phyloP scores from a whole-genome alignment of 2,888 invertebrate genomes.

The Lasius fuliginosus region DNA sequence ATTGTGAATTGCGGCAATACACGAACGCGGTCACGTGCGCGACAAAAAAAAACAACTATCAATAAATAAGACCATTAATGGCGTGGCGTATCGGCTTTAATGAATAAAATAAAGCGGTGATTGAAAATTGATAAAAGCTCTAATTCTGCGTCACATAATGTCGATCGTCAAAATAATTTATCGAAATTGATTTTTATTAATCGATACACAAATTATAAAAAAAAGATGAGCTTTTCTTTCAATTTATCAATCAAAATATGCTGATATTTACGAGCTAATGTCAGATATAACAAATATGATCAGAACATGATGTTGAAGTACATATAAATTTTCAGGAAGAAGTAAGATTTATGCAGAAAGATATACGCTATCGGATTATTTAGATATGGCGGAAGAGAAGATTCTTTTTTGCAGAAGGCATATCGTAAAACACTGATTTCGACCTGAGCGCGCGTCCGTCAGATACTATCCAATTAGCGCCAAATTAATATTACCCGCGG shows the following conservation, averaged over 20 bases:
- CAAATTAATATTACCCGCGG: constrained; percentile 78
- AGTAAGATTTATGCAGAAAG: background rate
- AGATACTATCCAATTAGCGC: constrained; percentile 76
- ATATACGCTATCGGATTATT: background rate
- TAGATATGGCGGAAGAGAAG: background rate
- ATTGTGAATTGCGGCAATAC: background rate
- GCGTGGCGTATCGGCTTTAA: background rate
- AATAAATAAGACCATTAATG: background rate
- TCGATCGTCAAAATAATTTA: constrained; percentile 11
- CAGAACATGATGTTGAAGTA: background rate
- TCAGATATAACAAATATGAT: background rate
- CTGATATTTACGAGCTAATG: background rate
- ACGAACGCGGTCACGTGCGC: background rate
- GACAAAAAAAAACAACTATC: background rate
- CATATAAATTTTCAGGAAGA: background rate
- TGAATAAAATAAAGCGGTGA: constrained; percentile 8
- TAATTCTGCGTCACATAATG: background rate
- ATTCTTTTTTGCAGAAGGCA: constrained; percentile 23
- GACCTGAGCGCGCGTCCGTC: constrained; percentile 55
- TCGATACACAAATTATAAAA: constrained; percentile 7
- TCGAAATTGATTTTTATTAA: constrained; percentile 13
- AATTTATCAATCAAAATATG: background rate
- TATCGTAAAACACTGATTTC: constrained; percentile 47
- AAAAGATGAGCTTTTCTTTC: background rate
- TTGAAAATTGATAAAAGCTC: background rate